These are phyloP conservation scores for Microtus richardsoni DNA, from an alignment of 2,113 vertebrate genomes.

Conservation along the genomic window DNA sequence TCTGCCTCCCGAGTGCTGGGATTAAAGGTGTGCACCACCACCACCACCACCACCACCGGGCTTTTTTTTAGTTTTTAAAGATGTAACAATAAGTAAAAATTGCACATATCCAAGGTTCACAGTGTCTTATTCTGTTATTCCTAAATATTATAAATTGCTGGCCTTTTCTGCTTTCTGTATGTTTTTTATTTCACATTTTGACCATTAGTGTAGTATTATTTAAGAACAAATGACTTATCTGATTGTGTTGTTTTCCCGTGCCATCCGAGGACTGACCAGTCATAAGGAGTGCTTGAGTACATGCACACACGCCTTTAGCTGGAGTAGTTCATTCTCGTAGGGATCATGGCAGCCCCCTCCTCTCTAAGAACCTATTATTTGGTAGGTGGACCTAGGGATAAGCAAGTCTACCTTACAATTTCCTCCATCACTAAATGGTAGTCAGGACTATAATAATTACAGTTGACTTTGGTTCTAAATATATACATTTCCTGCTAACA, in stretches of 20 bases:
- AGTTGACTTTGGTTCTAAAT: slow-evolving; percentile 47
- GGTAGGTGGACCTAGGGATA: not conserved
- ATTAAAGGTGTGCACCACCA: no score
- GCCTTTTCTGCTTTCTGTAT: not conserved
- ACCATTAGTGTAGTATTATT: not conserved
- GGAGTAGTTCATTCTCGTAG: not conserved
- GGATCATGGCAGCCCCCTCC: not conserved
- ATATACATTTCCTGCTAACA: slow-evolving; percentile 5
- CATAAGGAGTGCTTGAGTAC: not conserved
- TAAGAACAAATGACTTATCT: slow-evolving; percentile 40
- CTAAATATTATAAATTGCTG: not conserved
- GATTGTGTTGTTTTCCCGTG: not conserved
- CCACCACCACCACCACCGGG: no score
- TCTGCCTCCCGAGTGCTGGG: no score
- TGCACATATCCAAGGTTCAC: not conserved
- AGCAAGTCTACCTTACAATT: not conserved
- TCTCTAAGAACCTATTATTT: not conserved
- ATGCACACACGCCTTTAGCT: not conserved
- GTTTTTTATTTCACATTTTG: slow-evolving; percentile 44
- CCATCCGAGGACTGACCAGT: not conserved
- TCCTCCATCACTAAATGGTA: not conserved
- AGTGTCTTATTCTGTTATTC: not conserved
- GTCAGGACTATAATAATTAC: slow-evolving; percentile 27
- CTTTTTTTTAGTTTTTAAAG: not conserved
- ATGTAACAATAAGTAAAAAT: not conserved